Percentiles rank a stretch among this genome's conserved stretches.
phyloP scores from a whole-genome alignment of 2,888 invertebrate species.

The Osedax frankpressi region DNA sequence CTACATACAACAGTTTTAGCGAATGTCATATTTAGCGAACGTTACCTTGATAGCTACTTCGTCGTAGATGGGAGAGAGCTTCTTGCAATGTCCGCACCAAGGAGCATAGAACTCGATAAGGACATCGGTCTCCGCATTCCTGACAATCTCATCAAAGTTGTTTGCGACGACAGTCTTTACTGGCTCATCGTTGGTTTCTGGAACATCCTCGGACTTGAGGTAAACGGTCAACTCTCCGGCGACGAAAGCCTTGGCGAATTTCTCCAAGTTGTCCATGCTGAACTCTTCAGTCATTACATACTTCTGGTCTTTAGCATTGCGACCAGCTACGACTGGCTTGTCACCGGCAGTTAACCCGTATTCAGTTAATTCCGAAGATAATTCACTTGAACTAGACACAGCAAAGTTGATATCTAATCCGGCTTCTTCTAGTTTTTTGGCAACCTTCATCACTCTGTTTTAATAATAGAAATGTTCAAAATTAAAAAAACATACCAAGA shows the following conservation, averaged over 20 bases:
- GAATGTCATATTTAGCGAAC: too few relatives aligned
- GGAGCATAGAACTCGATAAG: constrained; percentile 97
- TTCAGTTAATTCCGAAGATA: constrained; percentile 83
- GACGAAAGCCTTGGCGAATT: constrained; percentile 70
- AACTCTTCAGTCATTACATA: constrained; percentile 79
- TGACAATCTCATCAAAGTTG: constrained; percentile 87
- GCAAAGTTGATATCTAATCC: constrained; percentile 63
- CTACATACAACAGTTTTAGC: neutral
- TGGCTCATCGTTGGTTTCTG: constrained; percentile 61
- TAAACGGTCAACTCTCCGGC: constrained; percentile 74
- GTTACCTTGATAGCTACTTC: constrained; percentile 61
- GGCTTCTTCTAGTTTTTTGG: constrained; percentile 55
- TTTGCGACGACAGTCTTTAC: constrained; percentile 68
- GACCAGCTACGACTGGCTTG: constrained; percentile 74
- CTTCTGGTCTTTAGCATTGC: constrained; percentile 71
- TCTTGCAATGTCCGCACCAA: constrained; percentile 94
- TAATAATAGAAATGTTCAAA: neutral
- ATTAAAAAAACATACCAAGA: too few relatives aligned
- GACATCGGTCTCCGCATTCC: constrained; percentile 77
- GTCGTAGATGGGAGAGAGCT: constrained; percentile 78
- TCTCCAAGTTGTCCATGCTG: constrained; percentile 68
- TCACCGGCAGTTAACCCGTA: constrained; percentile 80
- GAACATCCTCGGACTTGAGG: constrained; percentile 84
- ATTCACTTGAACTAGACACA: constrained; percentile 79
- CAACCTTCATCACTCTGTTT: constrained; percentile 69